These are phyloP conservation scores for Trichomalopsis sarcophagae DNA, from an alignment of 1,140 invertebrate species.

Conservation along the genomic window DNA sequence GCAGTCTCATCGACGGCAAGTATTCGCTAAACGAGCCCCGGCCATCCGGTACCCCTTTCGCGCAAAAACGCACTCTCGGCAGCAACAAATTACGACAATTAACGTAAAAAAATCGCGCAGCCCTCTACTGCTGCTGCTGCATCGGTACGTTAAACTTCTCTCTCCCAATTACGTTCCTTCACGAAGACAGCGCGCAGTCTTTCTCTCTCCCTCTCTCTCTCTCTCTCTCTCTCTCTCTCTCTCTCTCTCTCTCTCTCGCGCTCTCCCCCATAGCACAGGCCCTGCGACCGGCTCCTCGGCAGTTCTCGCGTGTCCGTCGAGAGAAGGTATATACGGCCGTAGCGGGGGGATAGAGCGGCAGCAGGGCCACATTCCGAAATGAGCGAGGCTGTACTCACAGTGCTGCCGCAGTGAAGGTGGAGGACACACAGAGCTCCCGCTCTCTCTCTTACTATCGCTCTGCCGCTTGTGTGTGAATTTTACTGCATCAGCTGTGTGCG, in stretches of 20 bases:
- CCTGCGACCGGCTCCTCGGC: slow-evolving; percentile 34
- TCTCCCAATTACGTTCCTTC: slow-evolving; percentile 17
- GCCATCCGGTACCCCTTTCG: too few relatives aligned
- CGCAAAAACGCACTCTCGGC: neutral
- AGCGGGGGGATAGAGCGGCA: slow-evolving; percentile 50
- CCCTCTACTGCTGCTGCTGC: too few relatives aligned
- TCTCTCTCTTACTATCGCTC: neutral
- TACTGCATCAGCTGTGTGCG: neutral
- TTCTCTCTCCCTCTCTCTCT: too few relatives aligned
- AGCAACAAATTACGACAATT: slow-evolving; percentile 1
- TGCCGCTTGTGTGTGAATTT: neutral
- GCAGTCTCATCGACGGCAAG: too few relatives aligned
- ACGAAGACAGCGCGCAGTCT: neutral
- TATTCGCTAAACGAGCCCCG: too few relatives aligned
- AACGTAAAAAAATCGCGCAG: neutral
- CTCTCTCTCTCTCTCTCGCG: slow-evolving; percentile 8
- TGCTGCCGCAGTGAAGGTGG: slow-evolving; percentile 58
- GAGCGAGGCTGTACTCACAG: slow-evolving; percentile 51
- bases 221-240: too few relatives aligned
- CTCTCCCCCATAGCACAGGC: neutral
- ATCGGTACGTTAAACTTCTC: neutral
- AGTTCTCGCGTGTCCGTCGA: slow-evolving; percentile 32
- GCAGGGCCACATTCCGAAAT: slow-evolving; percentile 64
- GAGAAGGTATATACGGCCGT: neutral
- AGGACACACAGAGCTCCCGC: slow-evolving; percentile 44